These are phyloP conservation scores for Isoperla grammatica DNA, from an alignment of 2,888 invertebrate species.

Conservation along the genomic window DNA sequence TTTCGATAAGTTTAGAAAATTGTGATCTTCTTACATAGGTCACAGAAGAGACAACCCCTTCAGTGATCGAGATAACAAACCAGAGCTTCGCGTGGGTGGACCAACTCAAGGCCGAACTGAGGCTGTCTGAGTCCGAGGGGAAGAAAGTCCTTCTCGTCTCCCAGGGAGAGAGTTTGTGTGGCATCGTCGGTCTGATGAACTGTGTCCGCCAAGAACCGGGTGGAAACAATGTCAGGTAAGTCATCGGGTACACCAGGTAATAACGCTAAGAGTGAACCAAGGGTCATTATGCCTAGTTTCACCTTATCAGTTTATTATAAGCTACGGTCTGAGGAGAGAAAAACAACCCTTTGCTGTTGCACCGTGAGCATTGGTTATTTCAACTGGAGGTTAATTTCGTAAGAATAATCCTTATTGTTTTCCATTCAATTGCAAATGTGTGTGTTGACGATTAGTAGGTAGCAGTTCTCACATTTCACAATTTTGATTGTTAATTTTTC, in stretches of 20 bases:
- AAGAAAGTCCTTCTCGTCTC: constrained; percentile 63
- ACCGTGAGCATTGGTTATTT: no score
- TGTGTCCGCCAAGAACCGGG: constrained; percentile 87
- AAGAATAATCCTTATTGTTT: no score
- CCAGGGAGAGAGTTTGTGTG: constrained; percentile 62
- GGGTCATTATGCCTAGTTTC: no score
- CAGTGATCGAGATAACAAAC: constrained; percentile 61
- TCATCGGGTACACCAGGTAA: constrained; percentile 24
- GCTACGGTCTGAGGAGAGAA: no score
- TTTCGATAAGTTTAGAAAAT: no score
- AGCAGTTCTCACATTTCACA: no score
- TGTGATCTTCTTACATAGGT: not conserved
- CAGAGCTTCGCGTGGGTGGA: constrained; percentile 76
- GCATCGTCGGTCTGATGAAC: constrained; percentile 82
- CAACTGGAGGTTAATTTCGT: no score
- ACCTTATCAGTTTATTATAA: not conserved
- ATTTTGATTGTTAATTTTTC: no score
- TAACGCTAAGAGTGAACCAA: no score
- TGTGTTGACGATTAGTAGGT: no score
- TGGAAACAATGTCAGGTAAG: constrained; percentile 65
- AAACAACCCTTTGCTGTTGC: no score
- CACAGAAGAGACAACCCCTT: not conserved
- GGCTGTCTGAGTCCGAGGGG: constrained; percentile 54
- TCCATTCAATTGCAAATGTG: no score
- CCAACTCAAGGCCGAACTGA: constrained; percentile 66